Conservation (phyloP, 2,797 vertebrate genomes). For the Chrysocyon brachyurus region DNA sequence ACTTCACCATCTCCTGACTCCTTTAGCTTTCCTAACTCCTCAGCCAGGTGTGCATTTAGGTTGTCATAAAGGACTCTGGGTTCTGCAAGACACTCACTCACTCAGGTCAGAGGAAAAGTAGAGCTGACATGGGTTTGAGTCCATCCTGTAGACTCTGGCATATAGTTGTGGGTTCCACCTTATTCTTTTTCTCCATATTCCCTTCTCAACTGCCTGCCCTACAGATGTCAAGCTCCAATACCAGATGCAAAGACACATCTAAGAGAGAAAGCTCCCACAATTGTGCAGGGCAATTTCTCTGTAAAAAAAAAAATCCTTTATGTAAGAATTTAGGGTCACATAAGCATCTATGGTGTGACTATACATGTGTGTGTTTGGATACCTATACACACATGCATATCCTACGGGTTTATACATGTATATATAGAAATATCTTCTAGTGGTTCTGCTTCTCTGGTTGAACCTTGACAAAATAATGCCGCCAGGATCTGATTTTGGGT, state of each 20-base stretch:
- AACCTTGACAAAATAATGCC: background rate
- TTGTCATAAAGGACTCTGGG: background rate
- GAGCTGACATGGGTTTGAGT: background rate
- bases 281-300: background rate
- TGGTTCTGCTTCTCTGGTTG: conserved; percentile 9
- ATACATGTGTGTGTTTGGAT: background rate
- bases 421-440: background rate
- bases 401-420: background rate
- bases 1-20: background rate
- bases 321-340: background rate
- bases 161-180: background rate
- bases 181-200: background rate
- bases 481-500: background rate
- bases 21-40: background rate
- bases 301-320: background rate
- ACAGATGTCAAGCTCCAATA: background rate
- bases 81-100: background rate
- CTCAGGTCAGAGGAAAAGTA: background rate
- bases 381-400: background rate
- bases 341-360: background rate
- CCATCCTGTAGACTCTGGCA: background rate
- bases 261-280: background rate
- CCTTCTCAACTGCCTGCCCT: background rate
- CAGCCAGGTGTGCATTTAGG: background rate
- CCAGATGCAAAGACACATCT: background rate